Percentiles rank a stretch among this genome's conserved stretches.
Conservation (phyloP, 2,888 invertebrate genomes). For the Melinopterus prodromus region DNA sequence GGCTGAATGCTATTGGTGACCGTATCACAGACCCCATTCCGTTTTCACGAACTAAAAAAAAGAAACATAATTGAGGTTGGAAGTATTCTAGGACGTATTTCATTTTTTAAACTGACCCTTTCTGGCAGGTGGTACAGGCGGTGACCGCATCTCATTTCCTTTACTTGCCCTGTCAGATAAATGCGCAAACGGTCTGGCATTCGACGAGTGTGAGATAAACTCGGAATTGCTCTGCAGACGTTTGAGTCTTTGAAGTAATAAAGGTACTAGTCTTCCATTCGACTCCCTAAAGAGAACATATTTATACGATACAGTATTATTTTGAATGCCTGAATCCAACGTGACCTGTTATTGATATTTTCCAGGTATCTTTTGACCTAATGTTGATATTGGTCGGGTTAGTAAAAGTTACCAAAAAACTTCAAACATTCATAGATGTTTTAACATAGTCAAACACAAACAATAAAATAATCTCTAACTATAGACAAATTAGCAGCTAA, state of each 20-base stretch:
- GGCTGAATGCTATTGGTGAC: slow-evolving; percentile 24
- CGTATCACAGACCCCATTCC: slow-evolving; percentile 37
- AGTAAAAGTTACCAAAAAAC: too few species aligned
- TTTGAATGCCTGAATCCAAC: too few species aligned
- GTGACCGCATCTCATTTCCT: slow-evolving; percentile 26
- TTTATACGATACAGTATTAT: too few species aligned
- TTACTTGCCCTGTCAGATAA: slow-evolving; percentile 56
- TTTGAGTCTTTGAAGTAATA: slow-evolving; percentile 86
- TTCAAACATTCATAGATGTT: too few species aligned
- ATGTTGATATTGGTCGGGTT: too few species aligned
- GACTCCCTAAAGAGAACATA: slow-evolving; percentile 71
- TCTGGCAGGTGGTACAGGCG: slow-evolving; percentile 34
- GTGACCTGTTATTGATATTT: too few species aligned
- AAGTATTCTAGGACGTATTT: background rate
- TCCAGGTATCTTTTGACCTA: too few species aligned
- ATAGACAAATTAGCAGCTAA: too few species aligned
- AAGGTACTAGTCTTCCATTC: slow-evolving; percentile 85
- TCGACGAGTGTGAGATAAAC: slow-evolving; percentile 41
- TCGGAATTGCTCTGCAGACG: slow-evolving; percentile 63
- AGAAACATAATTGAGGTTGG: background rate
- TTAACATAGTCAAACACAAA: too few species aligned
- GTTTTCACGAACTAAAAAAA: slow-evolving; percentile 47
- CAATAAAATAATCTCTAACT: too few species aligned
- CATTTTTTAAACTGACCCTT: slow-evolving; percentile 41
- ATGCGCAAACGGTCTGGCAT: slow-evolving; percentile 65